Evolutionary conservation across 1,140 invertebrate species (phyloP), one percentile per base, ranked within the genome.

Genomic region (Myzus persicae): DNA sequence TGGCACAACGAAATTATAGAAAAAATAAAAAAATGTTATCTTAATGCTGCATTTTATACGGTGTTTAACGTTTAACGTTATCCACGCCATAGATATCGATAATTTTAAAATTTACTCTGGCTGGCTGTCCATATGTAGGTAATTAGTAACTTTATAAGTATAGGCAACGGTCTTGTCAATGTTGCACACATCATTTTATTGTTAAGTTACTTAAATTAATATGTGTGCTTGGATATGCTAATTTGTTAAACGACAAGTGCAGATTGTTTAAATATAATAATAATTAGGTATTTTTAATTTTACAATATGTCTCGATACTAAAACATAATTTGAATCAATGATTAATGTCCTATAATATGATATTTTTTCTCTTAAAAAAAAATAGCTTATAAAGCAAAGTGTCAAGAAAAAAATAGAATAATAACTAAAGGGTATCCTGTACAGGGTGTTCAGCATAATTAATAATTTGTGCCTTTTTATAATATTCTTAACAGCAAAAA

Each of bases 321-420:
- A 76, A 76, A 76, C 31, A 20, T 76, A 36, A 76, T n/a, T 76
- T n/a, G 14, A 51, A 76, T n/a, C 59, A n/a, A 76, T 76, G 59
- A 76, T 76, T 76, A 76, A 76, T 76, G 31, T 18, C 59, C 59
- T 76, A 67, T 67, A 76, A 76, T 76, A 76, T 76, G 6, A 76
- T n/a, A n/a, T n/a, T 76, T n/a, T 76, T 76, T 76, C 59, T 76
- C 14, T 76, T n/a, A 67, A 76, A 67, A 67, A 76, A n/a, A 76
- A 76, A 67, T 67, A 18, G 59, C 59, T 76, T n/a, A n/a, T n/a
- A n/a, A 76, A n/a, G 59, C 59, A 76, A 76, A 76, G 36, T 76
- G n/a, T 76, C 31, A 76, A 76, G 59, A 76, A 76, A 31, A n/a
- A 76, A 76, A 76, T 76, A 76, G n/a, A n/a, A n/a, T n/a, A n/a